phyloP scores from a whole-genome alignment of 2,888 invertebrate genomes.

The Lasioglossum leucozonium region DNA sequence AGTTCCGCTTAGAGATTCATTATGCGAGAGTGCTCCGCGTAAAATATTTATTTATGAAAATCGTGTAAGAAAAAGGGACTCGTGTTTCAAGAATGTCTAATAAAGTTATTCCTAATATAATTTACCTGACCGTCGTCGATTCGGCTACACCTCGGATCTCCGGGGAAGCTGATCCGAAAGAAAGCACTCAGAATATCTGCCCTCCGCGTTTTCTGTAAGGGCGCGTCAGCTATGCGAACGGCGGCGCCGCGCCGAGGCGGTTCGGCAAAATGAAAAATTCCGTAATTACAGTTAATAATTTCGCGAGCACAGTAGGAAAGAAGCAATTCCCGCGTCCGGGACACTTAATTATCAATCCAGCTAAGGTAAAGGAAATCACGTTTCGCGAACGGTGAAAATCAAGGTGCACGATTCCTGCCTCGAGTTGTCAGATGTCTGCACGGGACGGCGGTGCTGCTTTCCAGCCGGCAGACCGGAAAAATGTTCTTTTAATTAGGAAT shows the following conservation, averaged over 20 bases:
- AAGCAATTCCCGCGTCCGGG: neutral
- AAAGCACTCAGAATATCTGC: neutral
- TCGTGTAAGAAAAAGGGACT: no score
- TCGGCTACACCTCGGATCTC: neutral
- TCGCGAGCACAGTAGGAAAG: neutral
- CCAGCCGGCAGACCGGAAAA: constrained; percentile 12
- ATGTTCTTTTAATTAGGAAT: constrained; percentile 45
- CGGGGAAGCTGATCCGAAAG: neutral
- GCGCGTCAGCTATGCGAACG: neutral
- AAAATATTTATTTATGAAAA: no score
- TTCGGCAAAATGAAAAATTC: constrained; percentile 3
- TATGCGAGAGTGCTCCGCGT: no score
- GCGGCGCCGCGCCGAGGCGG: neutral
- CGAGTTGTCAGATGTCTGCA: neutral
- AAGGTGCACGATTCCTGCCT: neutral
- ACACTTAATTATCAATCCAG: constrained; percentile 14
- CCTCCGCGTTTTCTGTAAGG: neutral
- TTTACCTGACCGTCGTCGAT: rapidly evolving
- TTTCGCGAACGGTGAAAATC: constrained; percentile 13
- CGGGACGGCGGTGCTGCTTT: neutral
- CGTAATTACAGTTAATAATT: neutral
- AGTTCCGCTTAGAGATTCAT: no score
- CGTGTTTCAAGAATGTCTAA: neutral
- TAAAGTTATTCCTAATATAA: neutral
- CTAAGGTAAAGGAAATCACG: neutral